Evolutionary conservation across 2,113 vertebrate species (phyloP).

Genomic region (Pteropus alecto): DNA sequence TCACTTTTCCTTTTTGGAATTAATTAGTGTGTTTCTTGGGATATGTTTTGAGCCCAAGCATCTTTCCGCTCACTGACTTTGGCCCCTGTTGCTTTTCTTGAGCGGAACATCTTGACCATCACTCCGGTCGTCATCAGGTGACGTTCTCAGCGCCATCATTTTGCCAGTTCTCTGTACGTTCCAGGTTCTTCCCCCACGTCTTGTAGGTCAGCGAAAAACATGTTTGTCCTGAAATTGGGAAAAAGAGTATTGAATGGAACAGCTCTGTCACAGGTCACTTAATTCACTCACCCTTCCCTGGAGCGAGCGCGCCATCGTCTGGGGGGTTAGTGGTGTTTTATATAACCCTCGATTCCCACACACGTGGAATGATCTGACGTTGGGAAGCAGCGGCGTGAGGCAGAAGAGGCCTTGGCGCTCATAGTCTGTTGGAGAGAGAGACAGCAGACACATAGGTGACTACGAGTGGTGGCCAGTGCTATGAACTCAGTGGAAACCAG

Average conservation of each 20-base stretch:
- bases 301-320: not conserved
- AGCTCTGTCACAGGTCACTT: rapidly evolving
- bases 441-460: not conserved
- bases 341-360: not conserved
- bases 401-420: not conserved
- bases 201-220: not conserved
- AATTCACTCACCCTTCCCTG: not conserved
- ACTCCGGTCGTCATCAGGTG: not conserved
- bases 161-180: not conserved
- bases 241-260: not conserved
- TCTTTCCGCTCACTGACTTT: not conserved
- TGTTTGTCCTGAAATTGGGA: not conserved
- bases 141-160: not conserved
- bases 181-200: not conserved
- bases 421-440: not conserved
- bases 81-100: not conserved
- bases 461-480: not conserved
- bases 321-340: not conserved
- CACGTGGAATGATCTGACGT: not conserved
- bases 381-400: not conserved
- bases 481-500: not conserved
- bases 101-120: not conserved
- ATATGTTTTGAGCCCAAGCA: not conserved
- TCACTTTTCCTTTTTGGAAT: not conserved
- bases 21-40: not conserved